Evolutionary conservation across 1,140 invertebrate species (phyloP).

Genomic region (Scaptomyza pallida): DNA sequence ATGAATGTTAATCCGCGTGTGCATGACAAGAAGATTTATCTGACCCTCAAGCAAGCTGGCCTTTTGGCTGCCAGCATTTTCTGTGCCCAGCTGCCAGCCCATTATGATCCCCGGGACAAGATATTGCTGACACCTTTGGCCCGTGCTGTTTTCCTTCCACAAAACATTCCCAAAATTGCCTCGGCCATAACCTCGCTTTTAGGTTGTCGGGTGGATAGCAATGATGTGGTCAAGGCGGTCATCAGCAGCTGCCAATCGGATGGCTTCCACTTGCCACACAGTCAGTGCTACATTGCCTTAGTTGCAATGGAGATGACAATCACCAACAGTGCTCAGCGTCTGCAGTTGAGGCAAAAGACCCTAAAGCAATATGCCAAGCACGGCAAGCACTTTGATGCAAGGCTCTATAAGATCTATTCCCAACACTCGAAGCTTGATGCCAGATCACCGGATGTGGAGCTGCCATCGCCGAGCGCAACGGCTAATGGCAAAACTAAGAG

Average conservation of each 20-base stretch:
- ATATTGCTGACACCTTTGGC: conserved; percentile 59
- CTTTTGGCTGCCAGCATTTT: conserved; percentile 45
- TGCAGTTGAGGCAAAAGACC: conserved; percentile 38
- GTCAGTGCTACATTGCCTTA: conserved; percentile 46
- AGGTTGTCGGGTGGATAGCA: background rate
- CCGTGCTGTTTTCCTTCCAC: conserved; percentile 44
- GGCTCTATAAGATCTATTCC: conserved; percentile 44
- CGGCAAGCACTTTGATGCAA: conserved; percentile 37
- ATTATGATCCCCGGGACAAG: conserved; percentile 41
- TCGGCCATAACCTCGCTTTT: background rate
- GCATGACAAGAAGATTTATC: conserved; percentile 45
- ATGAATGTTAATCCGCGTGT: conserved; percentile 51
- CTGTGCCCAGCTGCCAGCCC: conserved; percentile 29
- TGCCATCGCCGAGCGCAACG: background rate
- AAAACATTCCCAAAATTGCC: conserved; percentile 55
- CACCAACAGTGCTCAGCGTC: conserved; percentile 4
- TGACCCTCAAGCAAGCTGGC: conserved; percentile 61
- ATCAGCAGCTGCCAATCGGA: conserved; percentile 61
- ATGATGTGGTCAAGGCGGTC: conserved; percentile 44
- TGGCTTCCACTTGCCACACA: conserved; percentile 53
- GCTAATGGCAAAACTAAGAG: background rate
- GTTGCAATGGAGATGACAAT: conserved; percentile 50
- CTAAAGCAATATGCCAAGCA: conserved; percentile 30
- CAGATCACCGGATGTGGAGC: conserved; percentile 2
- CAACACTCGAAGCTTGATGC: conserved; percentile 37